Conservation (phyloP, 2,113 vertebrate species). For the Sorex araneus region DNA sequence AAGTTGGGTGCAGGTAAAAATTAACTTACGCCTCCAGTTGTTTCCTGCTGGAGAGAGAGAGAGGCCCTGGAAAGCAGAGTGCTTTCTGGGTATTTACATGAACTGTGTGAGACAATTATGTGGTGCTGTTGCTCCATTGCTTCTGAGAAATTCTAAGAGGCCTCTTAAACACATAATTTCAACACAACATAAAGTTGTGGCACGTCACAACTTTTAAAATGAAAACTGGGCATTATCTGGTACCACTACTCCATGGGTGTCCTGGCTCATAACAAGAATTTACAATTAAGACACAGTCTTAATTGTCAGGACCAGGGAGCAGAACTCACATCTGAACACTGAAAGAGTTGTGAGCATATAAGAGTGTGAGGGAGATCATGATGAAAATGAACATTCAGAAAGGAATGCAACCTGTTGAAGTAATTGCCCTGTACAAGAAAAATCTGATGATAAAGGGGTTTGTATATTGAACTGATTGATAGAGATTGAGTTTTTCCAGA, state of each 20-base stretch:
- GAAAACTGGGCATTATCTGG: not conserved
- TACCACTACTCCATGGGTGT: not conserved
- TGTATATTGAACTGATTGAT: not conserved
- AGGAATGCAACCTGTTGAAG: not conserved
- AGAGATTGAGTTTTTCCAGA: not conserved
- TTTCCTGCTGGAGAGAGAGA: not conserved
- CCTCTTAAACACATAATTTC: not conserved
- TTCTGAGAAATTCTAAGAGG: not conserved
- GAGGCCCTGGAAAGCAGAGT: not conserved
- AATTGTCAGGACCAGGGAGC: not conserved
- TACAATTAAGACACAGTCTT: not conserved
- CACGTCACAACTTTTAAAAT: not conserved
- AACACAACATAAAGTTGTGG: not conserved
- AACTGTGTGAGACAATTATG: not conserved
- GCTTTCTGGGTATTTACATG: not conserved
- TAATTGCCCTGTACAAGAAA: not conserved
- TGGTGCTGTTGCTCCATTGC: accelerated
- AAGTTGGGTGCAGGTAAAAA: constrained; percentile 15
- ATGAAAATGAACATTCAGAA: not conserved
- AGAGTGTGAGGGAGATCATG: not conserved
- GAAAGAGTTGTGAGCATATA: not conserved
- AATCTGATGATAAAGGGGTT: not conserved
- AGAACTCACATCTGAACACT: not conserved
- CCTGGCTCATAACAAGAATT: not conserved
- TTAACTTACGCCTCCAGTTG: not conserved